Percentiles rank a stretch among this genome's conserved stretches.
These are phyloP conservation scores for Netelia melanura DNA, from an alignment of 2,888 invertebrate species.

Conservation along the genomic window DNA sequence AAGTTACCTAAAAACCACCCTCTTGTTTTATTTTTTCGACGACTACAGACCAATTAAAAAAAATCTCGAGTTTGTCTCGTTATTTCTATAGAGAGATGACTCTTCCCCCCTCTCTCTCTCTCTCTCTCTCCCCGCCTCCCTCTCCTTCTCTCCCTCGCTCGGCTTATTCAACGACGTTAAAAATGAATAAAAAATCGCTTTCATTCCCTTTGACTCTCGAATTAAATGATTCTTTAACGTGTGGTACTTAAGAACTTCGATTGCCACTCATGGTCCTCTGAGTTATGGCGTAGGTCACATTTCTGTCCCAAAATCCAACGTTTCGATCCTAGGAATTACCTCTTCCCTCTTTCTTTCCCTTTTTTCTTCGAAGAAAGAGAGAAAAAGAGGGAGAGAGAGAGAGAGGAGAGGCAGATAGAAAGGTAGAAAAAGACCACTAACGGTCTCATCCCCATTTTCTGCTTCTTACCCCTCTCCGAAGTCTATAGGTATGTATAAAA, in stretches of 20 bases:
- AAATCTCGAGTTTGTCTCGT: background rate
- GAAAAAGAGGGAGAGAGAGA: background rate
- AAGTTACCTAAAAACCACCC: background rate
- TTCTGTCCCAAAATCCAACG: conserved; percentile 30
- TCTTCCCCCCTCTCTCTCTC: conserved; percentile 5
- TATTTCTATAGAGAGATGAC: conserved; percentile 28
- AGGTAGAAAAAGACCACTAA: conserved; percentile 25
- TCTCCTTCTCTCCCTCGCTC: background rate
- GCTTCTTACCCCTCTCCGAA: conserved; percentile 36
- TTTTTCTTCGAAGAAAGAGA: conserved; percentile 23
- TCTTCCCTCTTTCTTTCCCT: background rate
- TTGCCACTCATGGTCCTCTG: conserved; percentile 23
- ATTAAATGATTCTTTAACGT: conserved; percentile 10
- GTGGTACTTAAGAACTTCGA: conserved; percentile 25
- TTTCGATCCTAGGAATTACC: conserved; percentile 42
- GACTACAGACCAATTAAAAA: conserved; percentile 14
- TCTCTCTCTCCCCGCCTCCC: background rate
- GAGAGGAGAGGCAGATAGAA: conserved; percentile 13
- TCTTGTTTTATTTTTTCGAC: conserved; percentile 1
- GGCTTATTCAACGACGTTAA: conserved; percentile 5
- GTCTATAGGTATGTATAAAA: background rate
- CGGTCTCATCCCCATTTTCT: conserved; percentile 32
- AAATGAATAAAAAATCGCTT: conserved; percentile 31
- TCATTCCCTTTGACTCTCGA: conserved; percentile 28
- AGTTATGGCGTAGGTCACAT: background rate